Conservation (phyloP, 2,888 invertebrate species). For the Nasonovia ribisnigri region DNA sequence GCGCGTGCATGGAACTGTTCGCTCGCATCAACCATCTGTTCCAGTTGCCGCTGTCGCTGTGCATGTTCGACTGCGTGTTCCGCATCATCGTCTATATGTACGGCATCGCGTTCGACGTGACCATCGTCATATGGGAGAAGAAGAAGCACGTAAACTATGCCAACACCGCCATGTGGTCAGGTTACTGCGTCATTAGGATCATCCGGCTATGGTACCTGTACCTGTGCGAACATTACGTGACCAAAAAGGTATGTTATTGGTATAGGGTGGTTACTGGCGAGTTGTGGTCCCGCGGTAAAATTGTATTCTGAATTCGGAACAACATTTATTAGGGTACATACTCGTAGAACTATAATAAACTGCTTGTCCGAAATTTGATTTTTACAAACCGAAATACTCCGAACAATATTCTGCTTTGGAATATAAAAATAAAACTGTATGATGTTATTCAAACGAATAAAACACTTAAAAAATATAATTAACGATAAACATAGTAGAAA, state of each 20-base stretch:
- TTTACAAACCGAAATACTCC: not conserved
- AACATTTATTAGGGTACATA: no score
- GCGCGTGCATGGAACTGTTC: slow-evolving; percentile 54
- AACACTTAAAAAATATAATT: no score
- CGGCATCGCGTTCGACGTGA: slow-evolving; percentile 49
- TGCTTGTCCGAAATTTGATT: not conserved
- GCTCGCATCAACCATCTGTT: slow-evolving; percentile 40
- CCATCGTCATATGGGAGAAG: slow-evolving; percentile 43
- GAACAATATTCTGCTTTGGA: no score
- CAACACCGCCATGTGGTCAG: not conserved
- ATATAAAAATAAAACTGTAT: no score
- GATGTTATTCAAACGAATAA: no score
- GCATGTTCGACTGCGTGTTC: slow-evolving; percentile 48
- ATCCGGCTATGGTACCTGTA: slow-evolving; percentile 35
- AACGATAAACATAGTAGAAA: no score
- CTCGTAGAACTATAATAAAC: not conserved
- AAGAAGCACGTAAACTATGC: slow-evolving; percentile 39
- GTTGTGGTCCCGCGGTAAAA: not conserved
- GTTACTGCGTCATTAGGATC: slow-evolving; percentile 7
- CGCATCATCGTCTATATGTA: slow-evolving; percentile 45
- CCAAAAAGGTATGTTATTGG: slow-evolving; percentile 29
- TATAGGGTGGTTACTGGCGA: no score
- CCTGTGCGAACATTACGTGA: slow-evolving; percentile 54
- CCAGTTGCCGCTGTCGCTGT: slow-evolving; percentile 43
- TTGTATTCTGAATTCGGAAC: not conserved